Evolutionary conservation across 1,140 invertebrate species (phyloP).

Genomic region (Atta cephalotes): DNA sequence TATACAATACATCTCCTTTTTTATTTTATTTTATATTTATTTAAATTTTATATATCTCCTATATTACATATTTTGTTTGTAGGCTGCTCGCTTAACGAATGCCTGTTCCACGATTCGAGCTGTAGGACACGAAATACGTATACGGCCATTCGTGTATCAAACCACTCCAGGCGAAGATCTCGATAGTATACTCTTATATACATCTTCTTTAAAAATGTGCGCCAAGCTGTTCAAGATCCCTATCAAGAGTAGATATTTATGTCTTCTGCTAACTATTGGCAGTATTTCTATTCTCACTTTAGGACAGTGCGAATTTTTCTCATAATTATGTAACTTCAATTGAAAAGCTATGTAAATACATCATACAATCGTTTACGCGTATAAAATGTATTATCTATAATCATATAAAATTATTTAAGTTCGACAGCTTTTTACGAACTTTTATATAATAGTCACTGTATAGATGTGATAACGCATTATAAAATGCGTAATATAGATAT

Average conservation of each 20-base stretch:
- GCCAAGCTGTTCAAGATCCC: conserved; percentile 91
- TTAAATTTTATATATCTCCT: too few species aligned
- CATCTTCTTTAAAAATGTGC: conserved; percentile 90
- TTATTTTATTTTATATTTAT: too few species aligned
- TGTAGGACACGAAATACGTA: conserved; percentile 92
- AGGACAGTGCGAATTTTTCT: conserved; percentile 88
- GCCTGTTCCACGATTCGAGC: conserved; percentile 90
- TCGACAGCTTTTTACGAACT: neutral
- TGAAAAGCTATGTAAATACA: neutral
- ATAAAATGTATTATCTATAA: conserved; percentile 23
- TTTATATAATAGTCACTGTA: conserved; percentile 6
- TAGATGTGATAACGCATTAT: neutral
- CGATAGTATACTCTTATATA: conserved; percentile 91
- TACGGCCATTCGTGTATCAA: conserved; percentile 93
- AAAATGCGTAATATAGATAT: neutral
- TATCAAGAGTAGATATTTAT: conserved; percentile 90
- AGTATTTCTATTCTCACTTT: conserved; percentile 88
- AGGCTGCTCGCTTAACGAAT: conserved; percentile 93
- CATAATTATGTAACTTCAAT: conserved; percentile 54
- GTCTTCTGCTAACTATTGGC: conserved; percentile 88
- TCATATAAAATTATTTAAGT: conserved; percentile 24
- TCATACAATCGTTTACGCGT: neutral
- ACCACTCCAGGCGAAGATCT: conserved; percentile 91
- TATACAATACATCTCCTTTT: too few species aligned
- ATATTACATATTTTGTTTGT: conserved; percentile 77